Percentiles rank a stretch among this genome's conserved stretches.
Evolutionary conservation across 2,113 vertebrate genomes (phyloP).

Genomic region (Mastomys natalensis): DNA sequence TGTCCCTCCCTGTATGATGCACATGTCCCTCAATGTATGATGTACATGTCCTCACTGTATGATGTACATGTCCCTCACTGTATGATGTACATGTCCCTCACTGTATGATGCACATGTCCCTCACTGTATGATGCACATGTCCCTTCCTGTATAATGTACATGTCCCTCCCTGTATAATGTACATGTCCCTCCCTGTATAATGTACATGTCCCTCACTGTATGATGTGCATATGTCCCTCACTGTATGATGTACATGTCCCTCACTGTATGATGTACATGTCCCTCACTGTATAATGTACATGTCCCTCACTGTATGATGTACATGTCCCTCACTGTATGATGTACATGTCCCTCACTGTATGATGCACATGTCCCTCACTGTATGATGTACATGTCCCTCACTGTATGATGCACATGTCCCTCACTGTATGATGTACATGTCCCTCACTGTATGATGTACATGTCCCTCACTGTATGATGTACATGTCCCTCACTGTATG

Average conservation of each 20-base stretch:
- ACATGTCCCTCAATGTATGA: not conserved
- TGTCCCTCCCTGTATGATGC: not conserved
- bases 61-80: not conserved
- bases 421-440: not conserved
- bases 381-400: not conserved
- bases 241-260: not conserved
- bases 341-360: not conserved
- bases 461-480: not conserved
- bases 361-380: not conserved
- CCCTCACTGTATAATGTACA: not conserved
- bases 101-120: not conserved
- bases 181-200: too few relatives aligned
- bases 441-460: too few relatives aligned
- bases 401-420: not conserved
- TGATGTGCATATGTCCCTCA: not conserved
- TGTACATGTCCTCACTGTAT: too few relatives aligned
- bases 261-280: not conserved
- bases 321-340: not conserved
- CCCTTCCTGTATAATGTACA: not conserved
- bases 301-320: too few relatives aligned
- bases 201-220: not conserved
- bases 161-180: not conserved
- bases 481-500: not conserved
- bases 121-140: not conserved
- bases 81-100: not conserved